Evolutionary conservation across 1,140 invertebrate species (phyloP), one percentile per base, ranked within the genome.

Genomic region (Branchinecta lindahli): DNA sequence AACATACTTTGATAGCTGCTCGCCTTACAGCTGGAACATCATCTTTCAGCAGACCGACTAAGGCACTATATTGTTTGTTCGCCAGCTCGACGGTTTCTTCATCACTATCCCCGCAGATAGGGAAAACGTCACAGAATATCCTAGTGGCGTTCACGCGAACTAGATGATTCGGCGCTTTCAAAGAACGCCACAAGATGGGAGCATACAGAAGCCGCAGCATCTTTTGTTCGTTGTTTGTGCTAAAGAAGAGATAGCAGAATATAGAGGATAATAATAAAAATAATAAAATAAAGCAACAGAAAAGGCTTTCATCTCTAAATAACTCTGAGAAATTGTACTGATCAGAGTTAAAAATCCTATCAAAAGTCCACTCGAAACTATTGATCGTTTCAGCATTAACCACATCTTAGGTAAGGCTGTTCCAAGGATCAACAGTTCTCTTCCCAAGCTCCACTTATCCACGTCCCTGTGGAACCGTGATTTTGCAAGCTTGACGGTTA

Each of bases 41-140:
- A 61, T 61, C 52, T 61, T 61, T 61, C 2, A 61, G 52, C 12
- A 61, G 52, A 12, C 52, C 52, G 18, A 61, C 12, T 15, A 61
- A 20, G 18, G 18, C 18, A 6, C 52, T 61, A 20, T 61, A 61
- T 20, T 61, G 52, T 61, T 61, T 61, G 12, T 61, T 61, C 4
- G 18, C 18, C 2, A 61, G 18, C 52, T 61, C 52, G 12, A 15
- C 52, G 4, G 52, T 61, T 20, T 61, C 52, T 20, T 20, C 18
- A 20, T 61, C 52, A 61, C 18, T 61, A 61, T 61, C 52, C 18
- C 52, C 52, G 12, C 52, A 15, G 18, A 61, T 20, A 12, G 52
- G 52, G 52, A 61, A 61, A 15, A 61, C 18, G 52, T 61, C 52
- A 20, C 52, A 61, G 18, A 61, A 61, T 61, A 61, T 61, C 18